Base-by-base conservation (phyloP, 2,888 invertebrate species). In the Heliconius hortense region DNA sequence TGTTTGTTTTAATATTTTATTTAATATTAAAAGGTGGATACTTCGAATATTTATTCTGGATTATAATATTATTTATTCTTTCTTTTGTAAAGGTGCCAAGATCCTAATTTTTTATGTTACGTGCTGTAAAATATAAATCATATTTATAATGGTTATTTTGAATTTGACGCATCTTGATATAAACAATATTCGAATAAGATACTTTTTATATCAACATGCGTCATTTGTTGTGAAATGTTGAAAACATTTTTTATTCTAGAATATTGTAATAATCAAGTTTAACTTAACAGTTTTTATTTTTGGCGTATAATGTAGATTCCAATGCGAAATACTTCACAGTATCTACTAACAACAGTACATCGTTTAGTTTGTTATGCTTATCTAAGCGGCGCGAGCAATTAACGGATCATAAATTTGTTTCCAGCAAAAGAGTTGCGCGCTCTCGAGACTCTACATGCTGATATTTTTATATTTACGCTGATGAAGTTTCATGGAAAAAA, bases 311-410 rank as follows among this genome's bases (percentile, higher is more conserved):
- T 64, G 13, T 64, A 31, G 39, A 72, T 72, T 28, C 31, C 62
- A 73, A 60, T 66, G 72, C 60, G 72, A 63, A 68, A 74, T 70
- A 60, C 71, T 77, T 74, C 62, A 74, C 74, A 73, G 69, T 69
- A 56, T 28, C 70, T 71, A 74, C 26, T 60, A n/a, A 67, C 76
- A 70, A 67, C 76, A 67, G 66, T 66, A 76, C 78, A 80, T 78
- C 78, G 79, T 78, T 75, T 76, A 86, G 84, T 85, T 87, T 84
- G 87, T 88, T 87, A 87, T 82, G 85, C 89, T 92, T 92, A 91
- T 92, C 91, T 89, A 85, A 88, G 84, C 86, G 84, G 84, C 84
- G 87, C 88, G 88, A 91, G 90, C 89, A 89, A 92, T 91, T 90
- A 91, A 87, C 88, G 84, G 85, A 84, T 85, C 88, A 87, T 90